Conservation (phyloP, 2,888 invertebrate species). For the Autographa pulchrina region DNA sequence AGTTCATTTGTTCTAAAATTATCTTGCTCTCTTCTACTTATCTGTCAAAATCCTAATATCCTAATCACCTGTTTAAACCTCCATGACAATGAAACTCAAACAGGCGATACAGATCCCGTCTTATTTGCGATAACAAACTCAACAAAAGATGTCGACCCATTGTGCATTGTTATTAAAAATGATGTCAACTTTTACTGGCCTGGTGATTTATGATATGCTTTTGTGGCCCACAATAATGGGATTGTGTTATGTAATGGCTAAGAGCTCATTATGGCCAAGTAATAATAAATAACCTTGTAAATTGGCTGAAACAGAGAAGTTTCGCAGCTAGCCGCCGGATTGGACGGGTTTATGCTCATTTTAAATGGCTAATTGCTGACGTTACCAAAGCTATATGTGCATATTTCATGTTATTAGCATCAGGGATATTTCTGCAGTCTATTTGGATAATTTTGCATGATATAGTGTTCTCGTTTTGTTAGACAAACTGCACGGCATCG, state of each 20-base stretch:
- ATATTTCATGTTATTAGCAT: conserved; percentile 41
- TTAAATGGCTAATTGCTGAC: conserved; percentile 55
- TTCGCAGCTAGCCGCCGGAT: conserved; percentile 37
- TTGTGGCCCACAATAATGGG: conserved; percentile 75
- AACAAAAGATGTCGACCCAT: conserved; percentile 69
- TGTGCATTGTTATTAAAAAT: conserved; percentile 84
- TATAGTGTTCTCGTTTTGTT: conserved; percentile 22
- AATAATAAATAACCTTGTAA: conserved; percentile 70
- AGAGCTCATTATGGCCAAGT: conserved; percentile 75
- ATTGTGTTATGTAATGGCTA: conserved; percentile 75
- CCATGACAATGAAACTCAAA: conserved; percentile 37
- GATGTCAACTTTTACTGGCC: conserved; percentile 77
- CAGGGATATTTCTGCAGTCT: conserved; percentile 25
- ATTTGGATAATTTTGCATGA: conserved; percentile 29
- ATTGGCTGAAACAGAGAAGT: conserved; percentile 60
- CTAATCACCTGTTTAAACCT: conserved; percentile 42
- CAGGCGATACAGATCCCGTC: conserved; percentile 39
- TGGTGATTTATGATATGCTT: conserved; percentile 77
- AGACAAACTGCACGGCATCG: conserved; percentile 31
- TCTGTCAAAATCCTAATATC: conserved; percentile 37
- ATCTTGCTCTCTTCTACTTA: conserved; percentile 3
- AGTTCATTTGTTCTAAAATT: not conserved
- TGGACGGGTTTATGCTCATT: conserved; percentile 49
- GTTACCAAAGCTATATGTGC: conserved; percentile 28
- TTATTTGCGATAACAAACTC: conserved; percentile 56